Base-by-base conservation (phyloP, 1,140 invertebrate species). In the Vanessa atalanta region DNA sequence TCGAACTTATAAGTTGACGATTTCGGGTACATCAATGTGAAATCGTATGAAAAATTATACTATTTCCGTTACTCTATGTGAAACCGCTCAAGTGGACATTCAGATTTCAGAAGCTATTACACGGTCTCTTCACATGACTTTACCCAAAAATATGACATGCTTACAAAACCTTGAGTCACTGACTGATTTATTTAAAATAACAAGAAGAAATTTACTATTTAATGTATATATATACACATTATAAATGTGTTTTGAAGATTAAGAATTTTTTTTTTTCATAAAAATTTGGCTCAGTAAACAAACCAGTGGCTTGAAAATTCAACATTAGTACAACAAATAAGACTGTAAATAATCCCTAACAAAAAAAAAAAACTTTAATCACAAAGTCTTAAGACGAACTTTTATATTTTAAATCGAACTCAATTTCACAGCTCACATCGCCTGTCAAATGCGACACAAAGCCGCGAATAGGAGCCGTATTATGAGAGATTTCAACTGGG, bases 351-450 rank as follows among this genome's bases (percentile, higher is more conserved):
- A 90, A 90, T 90, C 87, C 86, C 75, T 73, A 77, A 76, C 55
- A 48, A 47, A 76, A 78, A 74, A 81, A 91, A 88, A 87, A 85
- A 87, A 85, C 31, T 76, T 83, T 83, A 86, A 88, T 85, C 83
- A 84, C 79, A 82, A 85, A 87, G 76, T 88, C 88, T 88, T 86
- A 84, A 91, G 87, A 86, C 85, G 81, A 80, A 82, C 85, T 78
- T 90, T 91, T 88, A 90, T 90, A 89, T 81, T 87, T 89, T 86
- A 89, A 92, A 90, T 88, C 83, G 88, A 87, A 88, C 86, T 84
- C 89, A 88, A 92, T 93, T 93, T 90, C 86, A 91, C 87, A 91
- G 85, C 89, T 91, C 88, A 84, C 87, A 90, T 86, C 85, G 86
- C 88, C 88, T 91, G 91, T 93, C 91, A 93, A 84, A 84, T 65